phyloP scores from a whole-genome alignment of 1,140 invertebrate genomes.

The Rhopalosiphum padi region DNA sequence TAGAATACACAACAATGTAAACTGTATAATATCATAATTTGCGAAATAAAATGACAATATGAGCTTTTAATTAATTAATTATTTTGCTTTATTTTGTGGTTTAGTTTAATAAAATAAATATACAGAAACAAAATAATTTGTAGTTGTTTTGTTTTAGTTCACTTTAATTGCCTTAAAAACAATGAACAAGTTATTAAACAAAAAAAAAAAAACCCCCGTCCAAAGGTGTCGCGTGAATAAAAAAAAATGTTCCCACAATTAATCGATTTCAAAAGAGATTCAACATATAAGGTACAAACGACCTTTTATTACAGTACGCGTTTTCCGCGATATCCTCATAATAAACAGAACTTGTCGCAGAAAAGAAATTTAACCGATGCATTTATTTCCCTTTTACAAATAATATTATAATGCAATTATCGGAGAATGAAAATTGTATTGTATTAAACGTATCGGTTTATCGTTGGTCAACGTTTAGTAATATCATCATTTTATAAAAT shows the following conservation, averaged over 20 bases:
- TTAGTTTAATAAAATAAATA: conserved; percentile 20
- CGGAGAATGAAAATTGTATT: background rate
- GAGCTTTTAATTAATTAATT: conserved; percentile 22
- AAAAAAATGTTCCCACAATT: background rate
- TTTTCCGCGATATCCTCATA: background rate
- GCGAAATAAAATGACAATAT: background rate
- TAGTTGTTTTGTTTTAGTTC: conserved; percentile 3
- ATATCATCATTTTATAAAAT: too few species aligned
- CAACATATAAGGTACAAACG: conserved; percentile 13
- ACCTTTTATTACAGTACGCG: conserved; percentile 21
- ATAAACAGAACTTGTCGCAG: background rate
- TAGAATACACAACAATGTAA: background rate
- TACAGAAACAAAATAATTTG: background rate
- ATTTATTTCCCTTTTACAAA: background rate
- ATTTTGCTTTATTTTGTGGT: conserved; percentile 23
- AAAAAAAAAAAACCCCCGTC: background rate
- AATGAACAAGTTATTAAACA: background rate
- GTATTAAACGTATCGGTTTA: too few species aligned
- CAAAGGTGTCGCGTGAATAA: background rate
- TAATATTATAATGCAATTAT: background rate
- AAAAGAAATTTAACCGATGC: background rate
- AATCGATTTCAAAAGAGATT: conserved; percentile 24
- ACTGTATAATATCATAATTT: background rate
- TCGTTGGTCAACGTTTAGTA: too few species aligned
- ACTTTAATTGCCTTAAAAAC: background rate